Conservation (phyloP, 2,113 vertebrate species). For the Myiozetetes cayanensis region DNA sequence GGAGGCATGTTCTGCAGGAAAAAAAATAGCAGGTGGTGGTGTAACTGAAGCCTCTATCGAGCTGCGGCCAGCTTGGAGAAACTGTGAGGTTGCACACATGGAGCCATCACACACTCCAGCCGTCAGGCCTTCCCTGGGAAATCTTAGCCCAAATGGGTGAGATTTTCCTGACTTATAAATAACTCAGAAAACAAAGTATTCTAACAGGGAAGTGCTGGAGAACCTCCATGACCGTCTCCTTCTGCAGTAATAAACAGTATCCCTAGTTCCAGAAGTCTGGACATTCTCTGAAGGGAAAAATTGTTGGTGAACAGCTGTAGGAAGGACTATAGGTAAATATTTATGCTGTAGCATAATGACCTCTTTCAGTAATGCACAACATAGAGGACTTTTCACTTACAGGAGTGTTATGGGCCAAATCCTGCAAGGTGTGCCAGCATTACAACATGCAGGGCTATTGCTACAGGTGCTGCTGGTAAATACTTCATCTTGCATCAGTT, state of each 20-base stretch:
- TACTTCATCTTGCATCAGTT: conserved; percentile 1
- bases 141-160: not conserved
- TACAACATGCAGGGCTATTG: not conserved
- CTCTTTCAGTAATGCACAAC: conserved; percentile 13
- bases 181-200: not conserved
- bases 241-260: not conserved
- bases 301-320: conserved; percentile 14
- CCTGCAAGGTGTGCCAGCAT: conserved; percentile 40
- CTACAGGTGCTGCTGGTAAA: conserved; percentile 47
- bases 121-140: not conserved
- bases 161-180: not conserved
- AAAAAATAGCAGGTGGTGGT: not conserved
- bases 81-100: not conserved
- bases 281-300: conserved; percentile 26
- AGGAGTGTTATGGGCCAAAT: not conserved
- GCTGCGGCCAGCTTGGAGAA: not conserved
- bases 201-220: not conserved
- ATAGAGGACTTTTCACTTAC: conserved; percentile 16
- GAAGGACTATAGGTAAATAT: conserved; percentile 47
- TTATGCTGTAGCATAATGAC: conserved; percentile 23
- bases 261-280: not conserved
- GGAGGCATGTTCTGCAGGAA: not conserved
- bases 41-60: not conserved
- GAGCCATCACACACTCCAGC: not conserved
- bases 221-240: not conserved